Conservation (phyloP, 2,888 invertebrate species). For the Lucinisca nassula region DNA sequence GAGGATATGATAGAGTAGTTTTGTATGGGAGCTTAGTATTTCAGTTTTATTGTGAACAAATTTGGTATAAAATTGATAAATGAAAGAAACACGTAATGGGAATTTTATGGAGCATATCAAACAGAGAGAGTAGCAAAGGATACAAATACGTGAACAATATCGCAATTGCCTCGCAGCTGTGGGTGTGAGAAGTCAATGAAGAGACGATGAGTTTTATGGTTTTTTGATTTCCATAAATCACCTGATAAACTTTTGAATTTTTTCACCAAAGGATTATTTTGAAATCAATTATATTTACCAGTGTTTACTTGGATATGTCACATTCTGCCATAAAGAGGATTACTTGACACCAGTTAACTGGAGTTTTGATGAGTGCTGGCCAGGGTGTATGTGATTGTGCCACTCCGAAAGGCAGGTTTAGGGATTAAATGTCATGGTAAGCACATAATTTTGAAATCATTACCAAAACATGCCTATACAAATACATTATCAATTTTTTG, state of each 20-base stretch:
- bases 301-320: neutral
- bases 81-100: neutral
- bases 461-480: too few species aligned
- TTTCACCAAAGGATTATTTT: neutral
- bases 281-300: neutral
- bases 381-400: too few species aligned
- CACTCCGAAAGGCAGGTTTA: too few species aligned
- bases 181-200: neutral
- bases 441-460: too few species aligned
- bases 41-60: neutral
- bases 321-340: too few species aligned
- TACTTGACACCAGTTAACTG: too few species aligned
- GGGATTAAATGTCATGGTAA: too few species aligned
- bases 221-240: neutral
- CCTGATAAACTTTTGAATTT: neutral
- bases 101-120: neutral
- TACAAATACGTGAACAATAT: neutral
- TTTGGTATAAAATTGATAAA: constrained; percentile 11
- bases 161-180: neutral
- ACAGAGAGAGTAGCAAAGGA: neutral
- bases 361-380: too few species aligned
- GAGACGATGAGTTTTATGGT: neutral
- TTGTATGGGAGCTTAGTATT: neutral
- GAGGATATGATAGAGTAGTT: neutral
- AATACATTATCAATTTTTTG: too few species aligned